phyloP scores from a whole-genome alignment of 2,888 invertebrate genomes.

The Neocrepidodera transversa region DNA sequence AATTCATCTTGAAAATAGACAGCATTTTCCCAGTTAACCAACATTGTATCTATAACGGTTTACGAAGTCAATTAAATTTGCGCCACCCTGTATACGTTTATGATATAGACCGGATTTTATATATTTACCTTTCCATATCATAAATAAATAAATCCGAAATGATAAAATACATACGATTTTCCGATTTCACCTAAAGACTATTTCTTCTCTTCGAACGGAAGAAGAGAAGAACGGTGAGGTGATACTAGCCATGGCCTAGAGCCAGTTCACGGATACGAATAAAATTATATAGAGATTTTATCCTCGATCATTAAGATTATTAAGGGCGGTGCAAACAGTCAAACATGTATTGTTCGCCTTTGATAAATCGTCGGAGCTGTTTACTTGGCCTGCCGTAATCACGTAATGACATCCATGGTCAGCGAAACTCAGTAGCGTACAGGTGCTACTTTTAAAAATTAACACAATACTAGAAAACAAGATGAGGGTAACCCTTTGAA shows the following conservation, averaged over 20 bases:
- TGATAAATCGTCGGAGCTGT: constrained; percentile 56
- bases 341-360: constrained; percentile 57
- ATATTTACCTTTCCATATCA: no score
- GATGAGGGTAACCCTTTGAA: no score
- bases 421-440: constrained; percentile 24
- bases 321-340: constrained; percentile 59
- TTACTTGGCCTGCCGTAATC: constrained; percentile 55
- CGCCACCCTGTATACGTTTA: no score
- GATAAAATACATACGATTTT: no score
- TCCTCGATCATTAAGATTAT: constrained; percentile 62
- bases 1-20: no score
- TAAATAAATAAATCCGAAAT: no score
- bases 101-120: no score
- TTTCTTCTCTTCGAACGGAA: not conserved
- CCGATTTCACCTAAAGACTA: not conserved
- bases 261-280: constrained; percentile 59
- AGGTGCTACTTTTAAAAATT: no score
- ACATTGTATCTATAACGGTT: no score
- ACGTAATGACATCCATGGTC: constrained; percentile 46
- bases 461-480: no score
- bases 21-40: no score
- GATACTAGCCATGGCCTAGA: constrained; percentile 55
- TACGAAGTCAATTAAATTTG: no score
- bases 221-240: constrained; percentile 15
- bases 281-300: constrained; percentile 61